A percentile compares a stretch with the other conserved stretches of the same genome.
Evolutionary conservation across 2,888 invertebrate species (phyloP).

Genomic region (Lamellibrachia satsuma): DNA sequence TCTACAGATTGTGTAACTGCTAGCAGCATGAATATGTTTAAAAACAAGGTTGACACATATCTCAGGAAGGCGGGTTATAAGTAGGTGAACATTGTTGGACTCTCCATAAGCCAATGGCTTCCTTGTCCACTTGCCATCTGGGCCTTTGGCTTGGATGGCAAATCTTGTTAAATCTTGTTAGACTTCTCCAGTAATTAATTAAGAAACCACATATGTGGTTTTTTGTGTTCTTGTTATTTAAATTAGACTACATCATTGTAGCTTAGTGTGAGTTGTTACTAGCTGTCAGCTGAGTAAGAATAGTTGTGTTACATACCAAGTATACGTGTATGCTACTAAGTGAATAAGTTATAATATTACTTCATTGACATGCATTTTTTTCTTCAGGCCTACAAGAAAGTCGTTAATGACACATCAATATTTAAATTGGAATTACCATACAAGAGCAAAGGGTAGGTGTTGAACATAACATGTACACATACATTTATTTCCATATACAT

Average conservation of each 20-base stretch:
- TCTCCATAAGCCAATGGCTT: too few species aligned
- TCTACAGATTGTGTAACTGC: too few species aligned
- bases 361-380: conserved; percentile 20
- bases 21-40: too few species aligned
- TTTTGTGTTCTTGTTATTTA: neutral
- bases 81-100: too few species aligned
- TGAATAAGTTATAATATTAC: neutral
- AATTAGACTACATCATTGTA: neutral
- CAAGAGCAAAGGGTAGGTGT: conserved; percentile 68
- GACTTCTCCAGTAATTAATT: too few species aligned
- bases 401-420: conserved; percentile 97
- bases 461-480: neutral
- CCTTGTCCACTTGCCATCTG: too few species aligned
- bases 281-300: neutral
- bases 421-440: conserved; percentile 72
- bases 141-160: too few species aligned
- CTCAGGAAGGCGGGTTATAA: too few species aligned
- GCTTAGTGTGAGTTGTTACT: neutral
- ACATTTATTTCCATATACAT: conserved; percentile 18
- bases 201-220: too few species aligned
- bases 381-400: conserved; percentile 85
- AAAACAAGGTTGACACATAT: too few species aligned
- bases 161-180: too few species aligned
- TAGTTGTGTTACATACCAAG: neutral
- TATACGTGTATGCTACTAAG: neutral